These are phyloP conservation scores for Hemibagrus wyckioides DNA, from an alignment of 2,113 vertebrate genomes.

Conservation along the genomic window DNA sequence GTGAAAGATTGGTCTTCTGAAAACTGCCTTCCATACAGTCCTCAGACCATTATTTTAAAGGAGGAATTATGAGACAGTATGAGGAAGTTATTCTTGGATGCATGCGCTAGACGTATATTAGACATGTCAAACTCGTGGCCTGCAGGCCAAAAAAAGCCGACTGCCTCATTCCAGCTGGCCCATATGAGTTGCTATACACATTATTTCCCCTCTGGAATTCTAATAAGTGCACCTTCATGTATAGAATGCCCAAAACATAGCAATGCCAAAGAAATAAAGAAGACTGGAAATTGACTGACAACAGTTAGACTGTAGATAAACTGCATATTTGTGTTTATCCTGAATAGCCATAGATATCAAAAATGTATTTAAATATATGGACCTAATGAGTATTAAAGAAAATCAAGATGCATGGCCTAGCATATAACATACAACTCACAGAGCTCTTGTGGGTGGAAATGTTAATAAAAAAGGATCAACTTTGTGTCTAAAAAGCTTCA, in stretches of 20 bases:
- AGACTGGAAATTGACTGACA: background rate
- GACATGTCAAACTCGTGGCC: background rate
- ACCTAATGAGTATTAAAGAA: background rate
- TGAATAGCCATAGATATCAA: background rate
- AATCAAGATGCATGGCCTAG: background rate
- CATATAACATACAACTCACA: background rate
- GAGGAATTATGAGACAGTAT: background rate
- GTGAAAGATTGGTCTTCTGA: background rate
- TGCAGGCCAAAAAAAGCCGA: background rate
- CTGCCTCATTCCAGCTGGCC: background rate
- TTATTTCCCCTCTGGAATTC: background rate
- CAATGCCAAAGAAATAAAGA: background rate
- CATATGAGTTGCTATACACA: background rate
- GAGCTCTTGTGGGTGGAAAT: background rate
- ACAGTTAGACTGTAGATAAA: background rate
- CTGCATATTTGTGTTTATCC: background rate
- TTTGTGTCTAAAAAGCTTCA: background rate
- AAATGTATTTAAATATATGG: background rate
- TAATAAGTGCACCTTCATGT: background rate
- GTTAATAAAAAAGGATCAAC: background rate
- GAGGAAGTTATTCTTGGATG: background rate
- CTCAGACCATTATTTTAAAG: background rate
- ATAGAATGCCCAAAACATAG: background rate
- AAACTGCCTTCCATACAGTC: background rate
- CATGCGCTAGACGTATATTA: background rate